Percentiles rank a stretch among this genome's conserved stretches.
These are phyloP conservation scores for Pantherophis alleghaniensis DNA, from an alignment of 2,797 vertebrate genomes.

Conservation along the genomic window DNA sequence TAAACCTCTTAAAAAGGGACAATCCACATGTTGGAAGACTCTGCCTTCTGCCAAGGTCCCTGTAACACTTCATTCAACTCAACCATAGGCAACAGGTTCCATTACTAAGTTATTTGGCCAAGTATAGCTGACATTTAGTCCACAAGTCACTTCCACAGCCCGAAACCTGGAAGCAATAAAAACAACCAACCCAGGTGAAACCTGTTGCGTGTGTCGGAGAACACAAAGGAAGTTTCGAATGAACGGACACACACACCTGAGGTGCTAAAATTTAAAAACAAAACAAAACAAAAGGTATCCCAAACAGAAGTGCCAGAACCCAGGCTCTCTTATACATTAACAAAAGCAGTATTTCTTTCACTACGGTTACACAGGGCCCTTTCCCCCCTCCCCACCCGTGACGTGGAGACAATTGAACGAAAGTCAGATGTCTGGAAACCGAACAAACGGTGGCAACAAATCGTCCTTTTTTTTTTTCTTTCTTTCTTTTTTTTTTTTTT, in stretches of 20 bases:
- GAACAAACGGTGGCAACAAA: neutral
- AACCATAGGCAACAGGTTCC: conserved; percentile 20
- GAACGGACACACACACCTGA: neutral
- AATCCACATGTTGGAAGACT: neutral
- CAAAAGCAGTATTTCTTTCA: neutral
- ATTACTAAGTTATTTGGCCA: conserved; percentile 1
- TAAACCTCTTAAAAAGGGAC: neutral
- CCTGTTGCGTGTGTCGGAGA: conserved; percentile 39
- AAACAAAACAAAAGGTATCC: neutral
- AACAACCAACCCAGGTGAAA: conserved; percentile 16
- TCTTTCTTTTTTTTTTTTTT: too few relatives aligned
- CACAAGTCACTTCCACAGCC: neutral
- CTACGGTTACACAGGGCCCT: fast-evolving
- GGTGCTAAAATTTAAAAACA: neutral
- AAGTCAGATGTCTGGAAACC: neutral
- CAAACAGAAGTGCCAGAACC: neutral
- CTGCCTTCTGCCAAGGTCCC: neutral
- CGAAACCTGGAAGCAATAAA: neutral
- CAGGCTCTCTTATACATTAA: neutral
- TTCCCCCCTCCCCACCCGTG: neutral
- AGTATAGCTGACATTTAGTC: conserved; percentile 19
- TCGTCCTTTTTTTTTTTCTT: neutral
- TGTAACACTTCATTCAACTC: neutral
- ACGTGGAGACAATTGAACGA: neutral
- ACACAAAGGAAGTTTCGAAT: neutral